Evolutionary conservation across 2,888 invertebrate species (phyloP).

Genomic region (Fabriciana adippe): DNA sequence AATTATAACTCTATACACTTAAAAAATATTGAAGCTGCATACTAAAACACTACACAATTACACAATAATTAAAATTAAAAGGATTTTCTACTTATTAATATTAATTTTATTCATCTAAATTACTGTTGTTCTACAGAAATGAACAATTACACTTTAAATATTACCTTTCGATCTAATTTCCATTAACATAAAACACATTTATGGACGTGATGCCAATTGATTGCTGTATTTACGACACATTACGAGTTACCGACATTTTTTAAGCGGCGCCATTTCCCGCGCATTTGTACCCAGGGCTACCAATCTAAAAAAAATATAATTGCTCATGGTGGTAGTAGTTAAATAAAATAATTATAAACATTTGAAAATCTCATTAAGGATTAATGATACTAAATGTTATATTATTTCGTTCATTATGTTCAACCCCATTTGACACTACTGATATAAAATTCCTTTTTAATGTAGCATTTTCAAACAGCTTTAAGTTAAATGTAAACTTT

Average conservation of each 20-base stretch:
- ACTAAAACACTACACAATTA: too few relatives aligned
- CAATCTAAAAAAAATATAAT: not conserved
- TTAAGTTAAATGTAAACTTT: too few relatives aligned
- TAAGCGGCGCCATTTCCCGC: slow-evolving; percentile 51
- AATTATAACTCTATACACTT: too few relatives aligned
- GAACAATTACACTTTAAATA: slow-evolving; percentile 20
- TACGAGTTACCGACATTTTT: slow-evolving; percentile 52
- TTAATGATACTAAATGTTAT: not conserved
- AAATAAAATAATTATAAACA: not conserved
- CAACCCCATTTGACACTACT: too few relatives aligned
- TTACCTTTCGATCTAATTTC: slow-evolving; percentile 33
- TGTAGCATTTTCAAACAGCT: too few relatives aligned
- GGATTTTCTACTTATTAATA: not conserved
- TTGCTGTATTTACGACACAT: slow-evolving; percentile 50
- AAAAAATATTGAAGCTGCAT: too few relatives aligned
- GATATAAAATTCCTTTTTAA: too few relatives aligned
- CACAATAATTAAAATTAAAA: too few relatives aligned
- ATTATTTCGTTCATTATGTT: not conserved
- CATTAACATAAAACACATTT: slow-evolving; percentile 36
- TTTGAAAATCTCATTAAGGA: not conserved
- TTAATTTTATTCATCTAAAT: not conserved
- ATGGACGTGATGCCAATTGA: slow-evolving; percentile 43
- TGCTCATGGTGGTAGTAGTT: too few relatives aligned
- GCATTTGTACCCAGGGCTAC: slow-evolving; percentile 54
- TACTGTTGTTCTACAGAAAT: slow-evolving; percentile 8